phyloP scores from a whole-genome alignment of 1,140 invertebrate species.

The Temnothorax longispinosus region DNA sequence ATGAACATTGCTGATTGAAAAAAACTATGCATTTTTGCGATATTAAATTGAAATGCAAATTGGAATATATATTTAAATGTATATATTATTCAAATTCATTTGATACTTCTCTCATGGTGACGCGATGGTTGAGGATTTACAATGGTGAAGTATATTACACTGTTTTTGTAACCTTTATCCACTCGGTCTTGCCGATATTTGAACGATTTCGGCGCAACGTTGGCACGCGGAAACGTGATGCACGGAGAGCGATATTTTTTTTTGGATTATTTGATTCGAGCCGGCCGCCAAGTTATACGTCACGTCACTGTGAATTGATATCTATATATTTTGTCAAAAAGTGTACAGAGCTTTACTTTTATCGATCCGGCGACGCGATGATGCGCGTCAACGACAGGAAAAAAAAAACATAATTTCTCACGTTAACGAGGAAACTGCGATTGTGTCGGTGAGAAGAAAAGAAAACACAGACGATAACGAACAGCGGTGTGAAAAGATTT shows the following conservation, averaged over 20 bases:
- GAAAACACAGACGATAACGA: background rate
- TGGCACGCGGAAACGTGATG: constrained; percentile 15
- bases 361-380: background rate
- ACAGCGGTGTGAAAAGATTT: constrained; percentile 7
- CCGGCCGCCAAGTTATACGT: constrained; percentile 24
- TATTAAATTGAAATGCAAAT: background rate
- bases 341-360: background rate
- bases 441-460: background rate
- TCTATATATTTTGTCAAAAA: constrained; percentile 26
- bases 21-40: background rate
- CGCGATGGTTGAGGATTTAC: background rate
- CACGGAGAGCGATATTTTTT: constrained; percentile 27
- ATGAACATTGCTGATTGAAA: background rate
- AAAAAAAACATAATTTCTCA: background rate
- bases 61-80: background rate
- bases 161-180: constrained; percentile 41
- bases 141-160: background rate
- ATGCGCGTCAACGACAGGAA: background rate
- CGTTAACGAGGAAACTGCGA: background rate
- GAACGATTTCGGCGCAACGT: background rate
- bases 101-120: background rate
- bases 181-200: constrained; percentile 28
- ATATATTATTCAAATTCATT: background rate
- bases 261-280: constrained; percentile 29
- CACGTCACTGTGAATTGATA: constrained; percentile 26